Base-by-base conservation (phyloP, 2,888 invertebrate genomes). In the Zaprionus bogoriensis region DNA sequence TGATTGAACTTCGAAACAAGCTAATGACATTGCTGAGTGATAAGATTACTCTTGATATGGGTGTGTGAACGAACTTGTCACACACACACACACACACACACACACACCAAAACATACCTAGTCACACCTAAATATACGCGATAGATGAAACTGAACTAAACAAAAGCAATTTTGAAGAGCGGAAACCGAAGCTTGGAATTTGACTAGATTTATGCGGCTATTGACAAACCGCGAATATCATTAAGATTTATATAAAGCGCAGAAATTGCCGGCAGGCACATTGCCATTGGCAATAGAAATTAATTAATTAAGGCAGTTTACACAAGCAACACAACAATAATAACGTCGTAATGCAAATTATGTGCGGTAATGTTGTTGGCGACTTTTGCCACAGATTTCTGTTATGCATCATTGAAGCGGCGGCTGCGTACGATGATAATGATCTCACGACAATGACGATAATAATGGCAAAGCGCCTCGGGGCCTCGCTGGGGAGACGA, bases 331-430 rank as follows among this genome's bases (percentile, higher is more conserved):
- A 14, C 12, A 32, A 32, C 14, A 12, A 32, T 6, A 32, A 32
- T 14, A 32, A 59, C n/a, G n/a, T n/a, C n/a, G n/a, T n/a, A 64
- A 65, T 47, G 52, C 60, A 54, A 77, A 68, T 68, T 38, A 48
- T 51, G 30, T 84, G 27, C 53, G 52, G 60, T 55, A 73, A 76
- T 45, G 52, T 52, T 63, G 17, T 45, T 38, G 41, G 20, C 60
- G 38, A 50, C 41, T 36, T 38, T 73, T 54, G 62, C 57, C 51
- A 48, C 50, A 36, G 46, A 41, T 58, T 55, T 64, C 23, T 44
- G 70, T 66, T 77, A 59, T 66, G 71, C 75, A 61, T 59, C 66
- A 74, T 71, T 78, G 60, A 58, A 67, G 38, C 39, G 45, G 17
- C 42, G 25, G 32, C 45, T 14, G 17, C 50, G 36, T 6, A 44